Percentiles rank a stretch among this genome's conserved stretches.
Conservation (phyloP, 2,797 vertebrate species). For the Melanotaenia maccullochi region DNA sequence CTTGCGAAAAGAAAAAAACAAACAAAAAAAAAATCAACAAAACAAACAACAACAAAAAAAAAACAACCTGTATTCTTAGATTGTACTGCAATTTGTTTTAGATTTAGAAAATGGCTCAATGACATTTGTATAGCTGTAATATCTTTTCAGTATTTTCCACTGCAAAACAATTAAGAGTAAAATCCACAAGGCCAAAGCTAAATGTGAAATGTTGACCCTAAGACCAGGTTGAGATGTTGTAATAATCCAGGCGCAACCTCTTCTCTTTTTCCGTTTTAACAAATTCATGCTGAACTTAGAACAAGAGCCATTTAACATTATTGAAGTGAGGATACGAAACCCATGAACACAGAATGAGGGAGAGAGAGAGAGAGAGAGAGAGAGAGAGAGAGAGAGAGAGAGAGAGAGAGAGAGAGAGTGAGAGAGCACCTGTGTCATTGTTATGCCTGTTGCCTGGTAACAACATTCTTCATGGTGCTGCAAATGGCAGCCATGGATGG, state of each 20-base stretch:
- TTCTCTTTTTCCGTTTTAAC: slow-evolving; percentile 17
- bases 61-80: no score
- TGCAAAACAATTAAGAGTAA: neutral
- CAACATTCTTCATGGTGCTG: slow-evolving; percentile 78
- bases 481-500: slow-evolving; percentile 76
- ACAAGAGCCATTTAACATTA: slow-evolving; percentile 75
- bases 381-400: slow-evolving; percentile 36
- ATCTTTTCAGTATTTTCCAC: neutral
- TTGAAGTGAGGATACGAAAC: slow-evolving; percentile 60
- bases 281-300: slow-evolving; percentile 71
- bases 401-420: slow-evolving; percentile 37
- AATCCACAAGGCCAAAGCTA: no score
- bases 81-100: no score
- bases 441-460: slow-evolving; percentile 89
- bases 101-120: neutral
- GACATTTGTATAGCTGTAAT: neutral
- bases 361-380: slow-evolving; percentile 50
- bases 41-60: no score
- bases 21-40: no score
- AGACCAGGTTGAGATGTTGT: slow-evolving; percentile 30
- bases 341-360: slow-evolving; percentile 41
- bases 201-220: neutral
- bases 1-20: no score
- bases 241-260: slow-evolving; percentile 41
- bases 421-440: slow-evolving; percentile 86